phyloP scores from a whole-genome alignment of 2,888 invertebrate species.

The Isotomurus palustris region DNA sequence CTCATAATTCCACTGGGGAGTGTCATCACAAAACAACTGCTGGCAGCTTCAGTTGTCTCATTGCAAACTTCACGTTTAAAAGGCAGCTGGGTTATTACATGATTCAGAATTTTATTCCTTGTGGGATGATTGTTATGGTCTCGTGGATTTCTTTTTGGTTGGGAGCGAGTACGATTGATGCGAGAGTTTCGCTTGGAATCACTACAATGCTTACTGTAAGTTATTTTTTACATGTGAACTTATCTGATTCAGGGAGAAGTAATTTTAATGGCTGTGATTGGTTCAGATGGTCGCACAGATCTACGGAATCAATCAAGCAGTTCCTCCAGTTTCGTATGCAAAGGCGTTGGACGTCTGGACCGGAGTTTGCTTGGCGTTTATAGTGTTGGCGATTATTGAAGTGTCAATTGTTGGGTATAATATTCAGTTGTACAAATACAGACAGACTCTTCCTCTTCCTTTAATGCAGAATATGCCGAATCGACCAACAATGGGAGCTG shows the following conservation, averaged over 20 bases:
- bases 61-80: slow-evolving; percentile 9
- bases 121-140: slow-evolving; percentile 9
- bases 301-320: slow-evolving; percentile 51
- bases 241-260: not conserved
- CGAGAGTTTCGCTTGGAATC: slow-evolving; percentile 28
- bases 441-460: not conserved
- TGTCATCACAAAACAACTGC: slow-evolving; percentile 3
- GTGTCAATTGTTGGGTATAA: slow-evolving; percentile 55
- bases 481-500: not conserved
- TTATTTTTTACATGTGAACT: not conserved
- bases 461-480: not conserved
- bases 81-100: slow-evolving; percentile 18
- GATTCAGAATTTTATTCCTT: slow-evolving; percentile 20
- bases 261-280: not conserved
- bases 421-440: slow-evolving; percentile 2
- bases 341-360: slow-evolving; percentile 55
- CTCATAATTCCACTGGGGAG: not conserved
- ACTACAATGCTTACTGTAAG: slow-evolving; percentile 23
- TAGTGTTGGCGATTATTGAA: slow-evolving; percentile 55
- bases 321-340: slow-evolving; percentile 56
- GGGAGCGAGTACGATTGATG: slow-evolving; percentile 24
- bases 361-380: slow-evolving; percentile 53
- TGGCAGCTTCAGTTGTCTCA: slow-evolving; percentile 18
- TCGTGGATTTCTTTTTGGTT: slow-evolving; percentile 32
- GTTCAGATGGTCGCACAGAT: slow-evolving; percentile 25